These are phyloP conservation scores for Scortum barcoo DNA, from an alignment of 2,113 vertebrate species.

Conservation along the genomic window DNA sequence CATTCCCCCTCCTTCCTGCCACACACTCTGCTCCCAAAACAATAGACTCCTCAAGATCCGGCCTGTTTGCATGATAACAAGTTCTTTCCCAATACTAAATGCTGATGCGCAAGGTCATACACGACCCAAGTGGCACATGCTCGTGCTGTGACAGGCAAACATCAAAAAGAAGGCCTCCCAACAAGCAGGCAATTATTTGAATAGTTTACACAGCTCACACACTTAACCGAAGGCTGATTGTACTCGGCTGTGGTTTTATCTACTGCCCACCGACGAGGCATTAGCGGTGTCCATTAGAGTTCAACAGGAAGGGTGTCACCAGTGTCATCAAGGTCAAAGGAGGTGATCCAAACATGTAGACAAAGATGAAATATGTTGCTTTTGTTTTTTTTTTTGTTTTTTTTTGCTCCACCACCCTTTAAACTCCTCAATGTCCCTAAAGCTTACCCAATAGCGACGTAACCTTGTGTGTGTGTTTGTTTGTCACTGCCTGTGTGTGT, in stretches of 20 bases:
- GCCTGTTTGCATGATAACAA: conserved; percentile 75
- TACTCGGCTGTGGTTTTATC: conserved; percentile 43
- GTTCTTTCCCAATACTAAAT: conserved; percentile 54
- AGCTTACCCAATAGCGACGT: conserved; percentile 50
- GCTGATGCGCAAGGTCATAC: conserved; percentile 73
- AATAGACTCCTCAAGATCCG: conserved; percentile 69
- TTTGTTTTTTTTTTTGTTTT: conserved; percentile 11
- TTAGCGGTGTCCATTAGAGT: conserved; percentile 45
- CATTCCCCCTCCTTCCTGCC: conserved; percentile 40
- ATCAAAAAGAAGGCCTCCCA: conserved; percentile 35
- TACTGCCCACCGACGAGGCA: conserved; percentile 51
- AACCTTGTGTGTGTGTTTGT: conserved; percentile 59
- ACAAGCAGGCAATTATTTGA: conserved; percentile 43
- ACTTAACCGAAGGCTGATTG: conserved; percentile 38
- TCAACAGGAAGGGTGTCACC: conserved; percentile 57
- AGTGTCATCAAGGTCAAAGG: conserved; percentile 68
- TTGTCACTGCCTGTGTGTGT: conserved; percentile 23
- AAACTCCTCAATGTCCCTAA: conserved; percentile 51
- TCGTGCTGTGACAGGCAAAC: conserved; percentile 54
- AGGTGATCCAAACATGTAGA: conserved; percentile 51
- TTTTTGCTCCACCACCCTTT: no score
- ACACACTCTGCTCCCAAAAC: conserved; percentile 64
- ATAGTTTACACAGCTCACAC: conserved; percentile 51
- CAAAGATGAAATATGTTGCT: conserved; percentile 67
- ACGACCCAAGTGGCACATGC: conserved; percentile 59